These are phyloP conservation scores for Lottia gigantea DNA, from an alignment of 2,888 invertebrate species.

Conservation along the genomic window DNA sequence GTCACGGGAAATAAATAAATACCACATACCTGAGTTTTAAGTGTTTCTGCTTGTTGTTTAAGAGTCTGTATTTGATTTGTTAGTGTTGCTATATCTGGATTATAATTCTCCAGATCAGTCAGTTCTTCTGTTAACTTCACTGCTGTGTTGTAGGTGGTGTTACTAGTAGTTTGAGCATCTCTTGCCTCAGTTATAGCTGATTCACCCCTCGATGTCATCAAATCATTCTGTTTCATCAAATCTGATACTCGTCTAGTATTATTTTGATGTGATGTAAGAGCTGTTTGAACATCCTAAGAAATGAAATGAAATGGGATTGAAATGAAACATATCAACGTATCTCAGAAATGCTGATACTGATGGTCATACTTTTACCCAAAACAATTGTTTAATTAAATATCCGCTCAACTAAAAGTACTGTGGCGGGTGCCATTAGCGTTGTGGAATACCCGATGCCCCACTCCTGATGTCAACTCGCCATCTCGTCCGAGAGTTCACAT, in stretches of 20 bases:
- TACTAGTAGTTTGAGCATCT: slow-evolving; percentile 10
- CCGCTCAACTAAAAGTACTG: too few relatives aligned
- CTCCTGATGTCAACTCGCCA: too few relatives aligned
- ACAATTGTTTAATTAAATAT: too few relatives aligned
- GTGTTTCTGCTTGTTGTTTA: neutral
- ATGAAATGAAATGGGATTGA: too few relatives aligned
- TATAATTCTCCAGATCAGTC: neutral
- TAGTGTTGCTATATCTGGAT: neutral
- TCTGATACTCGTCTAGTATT: slow-evolving; percentile 4
- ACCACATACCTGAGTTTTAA: slow-evolving; percentile 3
- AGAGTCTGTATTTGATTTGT: neutral
- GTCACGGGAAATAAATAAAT: too few relatives aligned
- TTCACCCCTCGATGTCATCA: neutral
- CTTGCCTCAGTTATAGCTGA: slow-evolving; percentile 9
- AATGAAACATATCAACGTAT: too few relatives aligned
- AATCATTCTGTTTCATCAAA: neutral
- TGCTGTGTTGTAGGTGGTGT: slow-evolving; percentile 9
- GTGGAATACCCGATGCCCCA: too few relatives aligned
- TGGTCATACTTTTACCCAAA: too few relatives aligned
- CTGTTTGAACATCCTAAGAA: slow-evolving; percentile 1
- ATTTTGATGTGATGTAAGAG: slow-evolving; percentile 8
- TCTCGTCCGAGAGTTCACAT: too few relatives aligned
- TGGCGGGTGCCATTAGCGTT: too few relatives aligned
- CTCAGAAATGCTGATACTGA: too few relatives aligned
- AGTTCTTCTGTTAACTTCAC: neutral